Percentiles rank a stretch among this genome's conserved stretches.
Conservation (phyloP, 2,113 vertebrate genomes). For the Mus pahari region DNA sequence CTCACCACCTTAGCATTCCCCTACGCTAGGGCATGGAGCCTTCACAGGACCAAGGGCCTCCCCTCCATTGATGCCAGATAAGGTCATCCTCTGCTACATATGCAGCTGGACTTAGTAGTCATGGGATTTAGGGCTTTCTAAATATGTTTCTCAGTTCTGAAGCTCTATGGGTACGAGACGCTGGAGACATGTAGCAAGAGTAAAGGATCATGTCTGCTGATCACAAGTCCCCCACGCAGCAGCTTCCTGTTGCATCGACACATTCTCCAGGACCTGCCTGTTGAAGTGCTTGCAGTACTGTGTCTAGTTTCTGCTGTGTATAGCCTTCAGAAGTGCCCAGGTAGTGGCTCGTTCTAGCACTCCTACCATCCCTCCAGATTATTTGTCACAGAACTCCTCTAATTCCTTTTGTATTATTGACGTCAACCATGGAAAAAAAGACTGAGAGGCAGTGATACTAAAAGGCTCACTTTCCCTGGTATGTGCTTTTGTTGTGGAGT, state of each 20-base stretch:
- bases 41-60: no score
- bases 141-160: background rate
- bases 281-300: fast-evolving
- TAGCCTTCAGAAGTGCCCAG: background rate
- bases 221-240: no score
- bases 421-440: background rate
- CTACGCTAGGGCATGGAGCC: no score
- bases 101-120: no score
- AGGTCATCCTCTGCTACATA: no score
- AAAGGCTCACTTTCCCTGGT: background rate
- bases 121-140: background rate
- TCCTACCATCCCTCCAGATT: no score
- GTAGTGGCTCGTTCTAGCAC: background rate
- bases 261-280: background rate
- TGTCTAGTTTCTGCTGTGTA: background rate
- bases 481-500: fast-evolving
- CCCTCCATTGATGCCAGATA: no score
- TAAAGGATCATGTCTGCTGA: background rate
- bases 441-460: no score
- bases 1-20: no score
- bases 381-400: background rate
- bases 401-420: background rate
- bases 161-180: background rate
- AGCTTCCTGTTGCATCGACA: background rate
- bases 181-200: background rate